Evolutionary conservation across 2,797 vertebrate species (phyloP).

Genomic region (Diplodus puntazzo): DNA sequence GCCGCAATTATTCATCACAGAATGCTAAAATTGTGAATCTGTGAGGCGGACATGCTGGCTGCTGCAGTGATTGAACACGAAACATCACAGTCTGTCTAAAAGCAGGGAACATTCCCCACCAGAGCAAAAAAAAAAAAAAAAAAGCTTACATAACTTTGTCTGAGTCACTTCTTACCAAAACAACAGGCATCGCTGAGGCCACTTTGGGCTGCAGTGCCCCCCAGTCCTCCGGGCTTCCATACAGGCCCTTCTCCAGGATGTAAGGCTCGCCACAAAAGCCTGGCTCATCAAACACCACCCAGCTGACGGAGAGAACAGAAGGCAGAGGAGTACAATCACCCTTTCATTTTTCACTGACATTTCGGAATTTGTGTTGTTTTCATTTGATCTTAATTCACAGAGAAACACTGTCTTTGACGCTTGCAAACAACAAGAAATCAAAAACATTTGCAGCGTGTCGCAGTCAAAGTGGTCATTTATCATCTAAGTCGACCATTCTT

Average conservation of each 20-base stretch:
- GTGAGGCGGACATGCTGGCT: background rate
- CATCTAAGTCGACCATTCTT: slow-evolving; percentile 11
- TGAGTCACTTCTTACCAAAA: slow-evolving; percentile 86
- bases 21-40: background rate
- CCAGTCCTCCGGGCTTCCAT: slow-evolving; percentile 92
- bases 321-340: background rate
- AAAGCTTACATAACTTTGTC: background rate
- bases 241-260: slow-evolving; percentile 93
- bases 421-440: slow-evolving; percentile 13
- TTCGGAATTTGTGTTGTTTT: slow-evolving; percentile 13
- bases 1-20: background rate
- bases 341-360: slow-evolving; percentile 25
- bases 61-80: background rate
- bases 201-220: slow-evolving; percentile 87
- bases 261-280: slow-evolving; percentile 92
- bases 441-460: background rate
- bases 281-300: slow-evolving; percentile 93
- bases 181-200: slow-evolving; percentile 90
- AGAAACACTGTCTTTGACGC: slow-evolving; percentile 19
- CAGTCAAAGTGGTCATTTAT: slow-evolving; percentile 7
- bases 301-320: slow-evolving; percentile 79
- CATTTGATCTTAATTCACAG: slow-evolving; percentile 15
- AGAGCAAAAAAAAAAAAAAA: background rate
- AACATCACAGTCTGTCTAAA: slow-evolving; percentile 13
- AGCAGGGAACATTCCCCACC: slow-evolving; percentile 6